These are phyloP conservation scores for Agrochola lychnidis DNA, from an alignment of 2,888 invertebrate genomes.

Conservation along the genomic window DNA sequence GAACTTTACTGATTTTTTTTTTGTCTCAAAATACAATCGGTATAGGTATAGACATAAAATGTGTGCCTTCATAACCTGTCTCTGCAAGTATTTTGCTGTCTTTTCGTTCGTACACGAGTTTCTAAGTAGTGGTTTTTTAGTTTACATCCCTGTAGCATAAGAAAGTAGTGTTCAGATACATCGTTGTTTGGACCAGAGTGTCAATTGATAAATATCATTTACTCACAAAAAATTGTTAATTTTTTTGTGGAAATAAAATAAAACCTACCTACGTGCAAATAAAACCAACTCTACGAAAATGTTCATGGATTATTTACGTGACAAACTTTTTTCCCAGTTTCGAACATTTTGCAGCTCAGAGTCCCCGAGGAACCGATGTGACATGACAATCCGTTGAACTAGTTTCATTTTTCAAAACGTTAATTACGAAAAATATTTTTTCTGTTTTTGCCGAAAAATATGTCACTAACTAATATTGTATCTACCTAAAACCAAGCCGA, in stretches of 20 bases:
- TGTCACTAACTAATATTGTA: slow-evolving; percentile 30
- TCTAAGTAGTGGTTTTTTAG: not conserved
- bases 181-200: not conserved
- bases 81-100: not conserved
- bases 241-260: not conserved
- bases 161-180: not conserved
- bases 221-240: not conserved
- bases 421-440: slow-evolving; percentile 45
- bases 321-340: slow-evolving; percentile 43
- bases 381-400: slow-evolving; percentile 54
- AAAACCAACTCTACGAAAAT: slow-evolving; percentile 25
- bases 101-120: not conserved
- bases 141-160: not conserved
- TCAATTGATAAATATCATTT: not conserved
- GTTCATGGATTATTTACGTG: slow-evolving; percentile 40
- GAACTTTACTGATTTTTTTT: not conserved
- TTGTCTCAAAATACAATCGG: not conserved
- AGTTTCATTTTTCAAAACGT: slow-evolving; percentile 45
- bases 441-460: not conserved
- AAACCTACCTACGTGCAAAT: slow-evolving; percentile 3
- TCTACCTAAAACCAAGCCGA: slow-evolving; percentile 4
- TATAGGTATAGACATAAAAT: not conserved
- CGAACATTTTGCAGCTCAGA: slow-evolving; percentile 37
- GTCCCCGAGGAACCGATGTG: slow-evolving; percentile 52
- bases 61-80: too few relatives aligned